phyloP scores from a whole-genome alignment of 2,113 vertebrate genomes.

The Muscicapa adusta region DNA sequence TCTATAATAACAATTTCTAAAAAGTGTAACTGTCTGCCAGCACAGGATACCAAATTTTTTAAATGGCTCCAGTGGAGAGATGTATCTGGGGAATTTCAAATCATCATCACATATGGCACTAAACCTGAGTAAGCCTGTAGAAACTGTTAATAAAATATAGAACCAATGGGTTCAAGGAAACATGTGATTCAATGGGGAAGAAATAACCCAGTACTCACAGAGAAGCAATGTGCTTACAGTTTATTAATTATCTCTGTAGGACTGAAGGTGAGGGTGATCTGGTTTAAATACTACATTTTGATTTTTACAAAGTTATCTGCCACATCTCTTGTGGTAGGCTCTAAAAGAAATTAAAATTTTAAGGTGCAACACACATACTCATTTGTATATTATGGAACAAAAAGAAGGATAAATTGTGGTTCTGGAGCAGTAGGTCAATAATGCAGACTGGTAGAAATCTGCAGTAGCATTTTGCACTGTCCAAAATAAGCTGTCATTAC shows the following conservation, averaged over 20 bases:
- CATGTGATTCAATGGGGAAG: not conserved
- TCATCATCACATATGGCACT: not conserved
- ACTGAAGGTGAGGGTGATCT: not conserved
- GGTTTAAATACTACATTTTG: not conserved
- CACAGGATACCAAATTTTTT: not conserved
- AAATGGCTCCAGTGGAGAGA: not conserved
- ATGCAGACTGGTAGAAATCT: not conserved
- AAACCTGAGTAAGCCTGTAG: not conserved
- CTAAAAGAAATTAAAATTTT: not conserved
- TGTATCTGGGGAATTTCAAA: not conserved
- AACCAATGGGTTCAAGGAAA: not conserved
- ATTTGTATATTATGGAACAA: not conserved
- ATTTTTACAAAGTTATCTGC: not conserved
- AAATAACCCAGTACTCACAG: not conserved
- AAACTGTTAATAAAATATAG: not conserved
- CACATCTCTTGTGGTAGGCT: not conserved
- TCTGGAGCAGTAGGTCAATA: not conserved
- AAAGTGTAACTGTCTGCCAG: not conserved
- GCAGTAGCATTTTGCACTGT: not conserved
- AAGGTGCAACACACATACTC: not conserved
- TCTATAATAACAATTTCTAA: not conserved
- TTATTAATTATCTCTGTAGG: not conserved
- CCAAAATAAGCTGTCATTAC: not conserved
- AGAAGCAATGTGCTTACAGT: not conserved
- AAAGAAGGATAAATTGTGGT: not conserved